Base-by-base conservation (phyloP, 2,888 invertebrate species). In the Oxycera nigricornis region DNA sequence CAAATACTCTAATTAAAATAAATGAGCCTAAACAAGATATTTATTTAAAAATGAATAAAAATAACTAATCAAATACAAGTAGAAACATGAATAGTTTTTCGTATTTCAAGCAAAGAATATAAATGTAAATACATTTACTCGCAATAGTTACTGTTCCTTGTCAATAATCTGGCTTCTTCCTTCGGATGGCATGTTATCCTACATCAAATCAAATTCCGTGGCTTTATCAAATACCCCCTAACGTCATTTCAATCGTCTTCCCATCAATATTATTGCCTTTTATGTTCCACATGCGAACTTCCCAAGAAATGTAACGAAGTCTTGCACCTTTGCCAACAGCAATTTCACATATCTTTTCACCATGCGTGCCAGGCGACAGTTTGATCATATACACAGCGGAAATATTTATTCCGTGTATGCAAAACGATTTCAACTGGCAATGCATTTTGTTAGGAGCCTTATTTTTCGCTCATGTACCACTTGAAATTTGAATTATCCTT, bases 351-450 rank as follows among this genome's bases (percentile, higher is more conserved):
- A n/a, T 1, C 50, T 50, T 26, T 9, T n/a, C 14, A 28, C 14
- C 59, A 14, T 65, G 65, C 65, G 65, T 65, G 65, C 24, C 65
- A 65, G 22, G 41, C 65, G 14, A 65, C 41, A 39, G 24, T 65
- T 65, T 24, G 41, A 65, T 41, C 41, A 41, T 14, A 65, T 22
- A 9, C 22, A 24, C 14, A 24, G 14, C 41, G 65, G 41, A 65
- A 41, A 9, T 35, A 22, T 41, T 24, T 41, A 22, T 24, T 22
- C 41, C 41, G 41, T 65, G 41, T 39, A 61, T 61, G 61, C 31
- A 61, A 61, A 61, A 61, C 52, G 52, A 24, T 22, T 55, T 55
- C 30, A 17, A 61, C 31, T 61, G 17, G 11, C 30, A 61, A 61
- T 61, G 61, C 61, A 61, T 26, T 17, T n/a, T 20, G 20, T 17